Evolutionary conservation across 2,797 vertebrate species (phyloP).

Genomic region (Gila robusta): DNA sequence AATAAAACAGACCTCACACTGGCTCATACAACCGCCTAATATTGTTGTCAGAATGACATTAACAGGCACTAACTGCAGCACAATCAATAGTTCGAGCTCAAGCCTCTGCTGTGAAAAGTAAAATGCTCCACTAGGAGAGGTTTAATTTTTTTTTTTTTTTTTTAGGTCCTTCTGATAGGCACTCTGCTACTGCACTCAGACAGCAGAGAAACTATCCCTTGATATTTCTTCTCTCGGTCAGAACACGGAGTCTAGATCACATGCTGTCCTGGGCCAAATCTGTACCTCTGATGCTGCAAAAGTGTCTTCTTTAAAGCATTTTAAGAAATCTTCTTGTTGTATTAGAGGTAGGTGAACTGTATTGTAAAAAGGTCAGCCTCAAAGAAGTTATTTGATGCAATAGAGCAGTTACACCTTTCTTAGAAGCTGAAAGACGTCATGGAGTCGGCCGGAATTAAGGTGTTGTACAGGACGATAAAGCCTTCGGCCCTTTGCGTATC

Average conservation of each 20-base stretch:
- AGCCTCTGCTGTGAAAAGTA: constrained; percentile 34
- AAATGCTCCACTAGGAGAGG: constrained; percentile 13
- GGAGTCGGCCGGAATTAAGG: constrained; percentile 19
- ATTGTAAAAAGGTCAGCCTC: constrained; percentile 52
- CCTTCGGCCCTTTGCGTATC: constrained; percentile 41
- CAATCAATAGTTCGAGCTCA: constrained; percentile 42
- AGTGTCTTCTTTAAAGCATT: constrained; percentile 43
- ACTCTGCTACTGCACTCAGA: constrained; percentile 27
- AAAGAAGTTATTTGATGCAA: constrained; percentile 36
- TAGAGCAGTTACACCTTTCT: constrained; percentile 31
- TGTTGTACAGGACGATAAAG: constrained; percentile 35
- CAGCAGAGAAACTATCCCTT: background rate
- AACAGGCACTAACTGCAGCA: constrained; percentile 34
- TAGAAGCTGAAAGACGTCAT: constrained; percentile 20
- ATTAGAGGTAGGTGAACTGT: constrained; percentile 9
- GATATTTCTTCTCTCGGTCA: constrained; percentile 6
- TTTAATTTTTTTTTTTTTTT: constrained; percentile 40
- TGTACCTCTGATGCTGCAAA: constrained; percentile 20
- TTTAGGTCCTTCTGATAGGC: constrained; percentile 25
- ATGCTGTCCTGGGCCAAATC: background rate
- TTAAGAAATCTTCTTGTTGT: constrained; percentile 34
- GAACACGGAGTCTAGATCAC: constrained; percentile 14
- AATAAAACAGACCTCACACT: background rate
- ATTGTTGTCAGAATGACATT: constrained; percentile 12
- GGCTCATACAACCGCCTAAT: background rate